phyloP scores from a whole-genome alignment of 2,797 vertebrate species.

The Diceros bicornis region DNA sequence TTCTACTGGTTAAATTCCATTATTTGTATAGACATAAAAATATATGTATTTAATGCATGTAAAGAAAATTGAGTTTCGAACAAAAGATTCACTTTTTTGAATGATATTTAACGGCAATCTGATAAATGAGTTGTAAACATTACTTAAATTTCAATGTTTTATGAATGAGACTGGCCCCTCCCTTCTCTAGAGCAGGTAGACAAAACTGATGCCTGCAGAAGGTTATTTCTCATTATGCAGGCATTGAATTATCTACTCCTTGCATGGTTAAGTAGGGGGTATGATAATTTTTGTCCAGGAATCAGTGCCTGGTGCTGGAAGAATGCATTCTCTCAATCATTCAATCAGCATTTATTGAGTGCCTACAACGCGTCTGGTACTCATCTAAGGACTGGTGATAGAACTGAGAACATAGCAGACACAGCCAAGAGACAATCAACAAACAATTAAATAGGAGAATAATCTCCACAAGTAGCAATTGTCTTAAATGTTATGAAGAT shows the following conservation, averaged over 20 bases:
- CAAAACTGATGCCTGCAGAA: background rate
- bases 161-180: background rate
- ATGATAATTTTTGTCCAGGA: background rate
- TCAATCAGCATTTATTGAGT: background rate
- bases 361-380: background rate
- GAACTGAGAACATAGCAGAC: background rate
- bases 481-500: background rate
- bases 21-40: background rate
- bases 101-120: background rate
- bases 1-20: background rate
- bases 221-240: background rate
- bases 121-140: background rate
- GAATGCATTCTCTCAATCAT: background rate
- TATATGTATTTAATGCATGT: background rate
- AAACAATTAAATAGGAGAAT: background rate
- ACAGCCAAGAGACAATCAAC: background rate
- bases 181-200: background rate
- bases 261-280: background rate
- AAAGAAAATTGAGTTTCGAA: background rate
- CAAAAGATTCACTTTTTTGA: background rate
- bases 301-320: background rate
- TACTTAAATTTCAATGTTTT: background rate
- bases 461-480: background rate
- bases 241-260: background rate
- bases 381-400: background rate